Evolutionary conservation across 2,888 invertebrate species (phyloP), one percentile per base, ranked within the genome.

Genomic region (Linnaemya vulpina): DNA sequence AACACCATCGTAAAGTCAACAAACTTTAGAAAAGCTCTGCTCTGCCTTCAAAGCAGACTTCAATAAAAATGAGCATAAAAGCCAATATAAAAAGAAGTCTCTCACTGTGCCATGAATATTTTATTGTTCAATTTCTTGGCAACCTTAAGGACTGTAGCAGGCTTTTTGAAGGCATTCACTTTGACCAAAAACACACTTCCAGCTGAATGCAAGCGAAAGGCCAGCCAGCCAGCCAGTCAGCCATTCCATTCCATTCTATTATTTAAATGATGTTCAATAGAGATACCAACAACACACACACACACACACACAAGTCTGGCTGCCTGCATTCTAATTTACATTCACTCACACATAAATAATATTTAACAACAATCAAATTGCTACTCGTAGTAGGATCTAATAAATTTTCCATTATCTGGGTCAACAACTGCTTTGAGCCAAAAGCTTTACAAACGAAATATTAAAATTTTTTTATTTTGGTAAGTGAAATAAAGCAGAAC

Each of bases 331-430:
- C 71, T 73, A 73, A 79, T 79, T 73, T 79, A 20, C 75, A 75
- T 75, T 60, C 60, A 49, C 43, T 80, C 55, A 62, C 62, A 68
- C 60, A 74, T 62, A 81, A 81, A 67, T 67, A 75, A 75, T 75
- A 63, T 58, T 40, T 60, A 63, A 71, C 17, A 77, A 65, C 25
- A 78, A 78, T 74, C 35, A 74, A 78, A 83, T 71, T 65, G 67
- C 70, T 68, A 76, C 76, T 60, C 10, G 63, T 40, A 63, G 46
- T 80, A 82, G 65, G 74, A 82, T 78, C 85, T 78, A 82, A 85
- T 85, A 85, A 85, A 85, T 85, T 85, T 78, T 70, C 74, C 74
- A 78, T 82, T 85, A 85, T 71, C 82, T 85, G 58, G 85, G 85
- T 85, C 85, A 85, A 79, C 78, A 85, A 78, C 67, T 58, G 85